Base-by-base conservation (phyloP, 2,888 invertebrate species). In the Sisyra terminalis region DNA sequence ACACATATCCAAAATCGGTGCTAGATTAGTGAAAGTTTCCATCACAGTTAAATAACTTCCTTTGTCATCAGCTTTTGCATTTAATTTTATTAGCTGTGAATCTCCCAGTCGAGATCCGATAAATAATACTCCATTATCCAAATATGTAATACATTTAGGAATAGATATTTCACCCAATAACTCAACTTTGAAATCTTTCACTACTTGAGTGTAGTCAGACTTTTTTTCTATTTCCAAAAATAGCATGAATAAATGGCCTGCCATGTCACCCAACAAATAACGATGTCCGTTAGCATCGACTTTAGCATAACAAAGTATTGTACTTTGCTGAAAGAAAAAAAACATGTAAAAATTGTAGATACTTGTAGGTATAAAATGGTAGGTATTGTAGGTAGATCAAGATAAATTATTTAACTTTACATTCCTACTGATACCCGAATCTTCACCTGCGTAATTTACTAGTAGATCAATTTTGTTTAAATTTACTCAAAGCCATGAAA, bases 101-200 rank as follows among this genome's bases (percentile, higher is more conserved):
- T 98, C 98, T 0, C 98, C 98, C 41, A 97, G 72, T 10, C 94
- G 75, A 1, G 96, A 96, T 0, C 97, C 98, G 51, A 98, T 76
- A 58, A 87, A 98, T 17, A 98, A 80, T 7, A 98, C 96, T 8
- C 96, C 94, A 63, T 98, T 98, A 64, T 98, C 98, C 47, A 98
- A 67, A 62, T 98, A 98, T 1, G 94, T 94, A 57, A 98, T 84
- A 57, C 94, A 93, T 60, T 97, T 96, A 0, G 98, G 94, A 46
- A 94, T 92, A 4, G 86, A 86, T 42, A 88, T 85, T 61, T 89
- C 89, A 14, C 85, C 92, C 3, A 94, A 65, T 11, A 89, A 67
- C 59, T 94, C 93, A 2, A 96, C 90, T 65, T 93, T 93, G 14
- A 96, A 71, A 58, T 94, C 92, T 59, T 84, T 88, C 3, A 96